Conservation (phyloP, 2,113 vertebrate species). For the Geococcyx californianus region DNA sequence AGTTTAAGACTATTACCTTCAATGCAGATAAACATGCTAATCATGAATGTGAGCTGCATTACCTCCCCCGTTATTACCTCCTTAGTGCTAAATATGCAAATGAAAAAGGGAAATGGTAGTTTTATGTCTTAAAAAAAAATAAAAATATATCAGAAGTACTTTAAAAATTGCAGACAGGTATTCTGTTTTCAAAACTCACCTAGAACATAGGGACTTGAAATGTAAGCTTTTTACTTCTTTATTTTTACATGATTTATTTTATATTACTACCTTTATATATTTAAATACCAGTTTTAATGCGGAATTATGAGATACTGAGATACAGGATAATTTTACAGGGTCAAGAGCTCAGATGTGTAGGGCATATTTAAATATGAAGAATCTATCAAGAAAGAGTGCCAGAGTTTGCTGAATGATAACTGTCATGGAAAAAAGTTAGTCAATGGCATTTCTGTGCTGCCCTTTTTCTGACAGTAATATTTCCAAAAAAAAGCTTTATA, state of each 20-base stretch:
- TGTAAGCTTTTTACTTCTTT: neutral
- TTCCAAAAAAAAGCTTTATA: neutral
- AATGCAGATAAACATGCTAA: neutral
- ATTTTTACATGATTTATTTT: neutral
- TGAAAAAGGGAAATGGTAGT: neutral
- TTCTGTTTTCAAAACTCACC: neutral
- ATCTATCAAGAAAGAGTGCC: neutral
- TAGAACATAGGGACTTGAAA: neutral
- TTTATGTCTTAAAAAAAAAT: neutral
- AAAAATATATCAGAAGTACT: neutral
- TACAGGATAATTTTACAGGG: neutral
- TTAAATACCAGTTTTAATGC: neutral
- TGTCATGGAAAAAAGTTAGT: neutral
- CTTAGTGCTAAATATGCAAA: neutral
- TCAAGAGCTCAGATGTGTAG: neutral
- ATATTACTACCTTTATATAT: neutral
- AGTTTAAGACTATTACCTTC: neutral
- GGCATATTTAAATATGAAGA: neutral
- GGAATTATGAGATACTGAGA: neutral
- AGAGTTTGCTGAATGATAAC: neutral
- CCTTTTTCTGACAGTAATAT: neutral
- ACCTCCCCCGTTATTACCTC: neutral
- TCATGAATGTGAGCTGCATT: neutral
- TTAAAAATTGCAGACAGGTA: neutral
- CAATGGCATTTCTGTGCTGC: neutral